Evolutionary conservation across 2,797 vertebrate species (phyloP), one percentile per base, ranked within the genome.

Genomic region (Macropus fuliginosus): DNA sequence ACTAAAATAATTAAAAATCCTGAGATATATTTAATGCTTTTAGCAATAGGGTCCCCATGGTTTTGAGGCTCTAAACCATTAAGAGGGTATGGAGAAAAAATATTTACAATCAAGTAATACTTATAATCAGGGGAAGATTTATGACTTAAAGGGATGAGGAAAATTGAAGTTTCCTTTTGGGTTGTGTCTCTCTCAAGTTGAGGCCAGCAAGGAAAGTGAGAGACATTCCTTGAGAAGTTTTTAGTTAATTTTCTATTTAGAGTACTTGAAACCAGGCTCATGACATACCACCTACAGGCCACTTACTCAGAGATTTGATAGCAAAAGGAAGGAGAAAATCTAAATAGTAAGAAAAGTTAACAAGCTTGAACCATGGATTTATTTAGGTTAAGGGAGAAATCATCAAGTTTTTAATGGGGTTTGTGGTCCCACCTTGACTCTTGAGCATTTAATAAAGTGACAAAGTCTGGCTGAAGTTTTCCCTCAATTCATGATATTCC

Each of bases 401-500:
- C 11, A 92, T 92, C 87, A 54, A 92, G 46, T 74, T 93, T 94
- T 52, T 27, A 24, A 14, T 31, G 40, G 91, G 50, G 55, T 74
- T n/a, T 46, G 54, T n/a, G 24, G n/a, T 89, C 40, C 74, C 40
- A 87, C 21, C 40, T 87, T 87, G 74, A 81, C 18, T 87, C 40
- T 81, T 81, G 40, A 87, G 74, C 13, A 50, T 87, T 74, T 87
- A 87, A 87, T 87, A 87, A 50, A 87, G 74, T 87, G 74, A 50
- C 24, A 50, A 50, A 50, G 24, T 87, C 54, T 52, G 52, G 59
- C 91, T 92, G 56, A 56, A 57, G 57, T 55, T 96, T 96, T 96
- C 0, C 0, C 91, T 40, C 74, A 29, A 46, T 62, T 98, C 97
- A 96, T 74, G 97, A 96, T 94, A 97, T 96, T 81, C 94, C 96